phyloP scores from a whole-genome alignment of 2,797 vertebrate genomes.

The Echeneis naucrates region DNA sequence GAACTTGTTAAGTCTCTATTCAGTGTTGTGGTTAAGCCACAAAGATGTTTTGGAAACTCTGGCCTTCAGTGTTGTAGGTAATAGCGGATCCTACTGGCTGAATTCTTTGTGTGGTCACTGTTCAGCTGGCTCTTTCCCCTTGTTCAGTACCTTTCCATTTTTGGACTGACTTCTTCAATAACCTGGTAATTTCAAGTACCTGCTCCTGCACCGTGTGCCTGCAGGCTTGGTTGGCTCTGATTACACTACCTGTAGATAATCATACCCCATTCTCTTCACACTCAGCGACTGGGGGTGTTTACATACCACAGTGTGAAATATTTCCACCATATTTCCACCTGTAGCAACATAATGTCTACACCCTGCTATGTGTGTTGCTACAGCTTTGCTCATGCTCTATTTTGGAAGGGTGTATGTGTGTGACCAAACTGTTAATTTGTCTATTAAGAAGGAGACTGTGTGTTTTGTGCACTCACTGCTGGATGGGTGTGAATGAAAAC shows the following conservation, averaged over 20 bases:
- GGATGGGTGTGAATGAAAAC: conserved; percentile 19
- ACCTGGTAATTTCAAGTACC: conserved; percentile 44
- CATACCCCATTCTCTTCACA: conserved; percentile 49
- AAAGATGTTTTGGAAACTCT: conserved; percentile 9
- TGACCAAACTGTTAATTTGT: conserved; percentile 53
- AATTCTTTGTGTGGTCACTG: conserved; percentile 50
- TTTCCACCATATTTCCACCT: conserved; percentile 50
- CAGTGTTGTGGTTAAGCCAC: not conserved
- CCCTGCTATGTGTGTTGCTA: conserved; percentile 32
- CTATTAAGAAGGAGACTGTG: conserved; percentile 29
- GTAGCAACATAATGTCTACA: conserved; percentile 51
- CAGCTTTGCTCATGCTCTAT: conserved; percentile 43
- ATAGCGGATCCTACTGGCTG: conserved; percentile 44
- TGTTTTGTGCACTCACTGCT: conserved; percentile 14
- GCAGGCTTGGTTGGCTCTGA: conserved; percentile 44
- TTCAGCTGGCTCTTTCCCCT: conserved; percentile 42
- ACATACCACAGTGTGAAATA: conserved; percentile 52
- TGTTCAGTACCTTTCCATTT: conserved; percentile 48
- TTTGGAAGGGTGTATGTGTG: conserved; percentile 19
- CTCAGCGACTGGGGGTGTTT: conserved; percentile 39
- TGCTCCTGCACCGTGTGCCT: conserved; percentile 26
- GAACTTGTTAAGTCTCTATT: too few species aligned
- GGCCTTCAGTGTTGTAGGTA: conserved; percentile 32
- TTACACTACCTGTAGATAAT: conserved; percentile 64
- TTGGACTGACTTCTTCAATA: conserved; percentile 35